Conservation (phyloP, 2,888 invertebrate genomes). For the Yponomeuta malinellus region DNA sequence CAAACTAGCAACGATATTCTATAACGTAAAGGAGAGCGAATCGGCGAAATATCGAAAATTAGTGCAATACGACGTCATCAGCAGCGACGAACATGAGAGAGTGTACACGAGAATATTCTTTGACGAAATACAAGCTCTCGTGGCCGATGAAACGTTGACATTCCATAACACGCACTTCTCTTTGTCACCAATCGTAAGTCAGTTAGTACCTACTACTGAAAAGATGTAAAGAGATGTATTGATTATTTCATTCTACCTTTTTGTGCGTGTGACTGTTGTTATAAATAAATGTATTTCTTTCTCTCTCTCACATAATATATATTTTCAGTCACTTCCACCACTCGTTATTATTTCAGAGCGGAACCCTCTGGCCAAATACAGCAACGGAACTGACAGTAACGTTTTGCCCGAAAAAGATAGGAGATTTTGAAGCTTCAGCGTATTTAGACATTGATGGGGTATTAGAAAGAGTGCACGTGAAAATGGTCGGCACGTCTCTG, state of each 20-base stretch:
- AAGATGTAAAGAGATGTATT: too few species aligned
- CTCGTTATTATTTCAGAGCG: constrained; percentile 53
- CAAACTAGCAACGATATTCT: constrained; percentile 51
- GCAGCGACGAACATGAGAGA: constrained; percentile 57
- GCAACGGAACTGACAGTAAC: constrained; percentile 66
- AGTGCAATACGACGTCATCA: constrained; percentile 56
- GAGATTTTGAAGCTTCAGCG: constrained; percentile 61
- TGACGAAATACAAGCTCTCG: constrained; percentile 60
- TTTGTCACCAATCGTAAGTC: constrained; percentile 71
- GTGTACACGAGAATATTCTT: constrained; percentile 63
- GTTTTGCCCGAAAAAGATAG: constrained; percentile 73
- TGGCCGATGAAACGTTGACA: constrained; percentile 52
- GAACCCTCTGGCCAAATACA: constrained; percentile 76
- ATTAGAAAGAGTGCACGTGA: constrained; percentile 64
- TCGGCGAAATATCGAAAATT: constrained; percentile 49
- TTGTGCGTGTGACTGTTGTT: too few species aligned
- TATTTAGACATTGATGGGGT: constrained; percentile 78
- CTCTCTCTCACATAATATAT: background rate
- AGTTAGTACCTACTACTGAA: background rate
- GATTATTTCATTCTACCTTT: too few species aligned
- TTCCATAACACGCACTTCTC: constrained; percentile 63
- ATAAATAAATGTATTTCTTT: too few species aligned
- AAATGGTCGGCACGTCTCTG: constrained; percentile 69
- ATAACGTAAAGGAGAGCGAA: constrained; percentile 52
- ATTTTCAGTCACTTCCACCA: background rate